These are phyloP conservation scores for Rhyacophila evoluta DNA, from an alignment of 2,888 invertebrate genomes.

Conservation along the genomic window DNA sequence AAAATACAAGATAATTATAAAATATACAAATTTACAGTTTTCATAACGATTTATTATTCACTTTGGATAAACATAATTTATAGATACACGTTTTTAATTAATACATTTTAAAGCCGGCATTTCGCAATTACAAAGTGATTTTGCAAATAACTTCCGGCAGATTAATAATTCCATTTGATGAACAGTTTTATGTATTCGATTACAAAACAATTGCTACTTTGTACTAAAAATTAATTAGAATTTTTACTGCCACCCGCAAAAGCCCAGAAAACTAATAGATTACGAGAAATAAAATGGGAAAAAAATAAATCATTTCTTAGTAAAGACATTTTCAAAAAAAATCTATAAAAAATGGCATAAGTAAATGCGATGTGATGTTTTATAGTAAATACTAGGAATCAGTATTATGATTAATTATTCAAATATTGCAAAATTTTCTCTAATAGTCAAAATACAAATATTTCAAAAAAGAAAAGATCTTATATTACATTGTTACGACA, in stretches of 20 bases:
- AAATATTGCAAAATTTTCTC: no score
- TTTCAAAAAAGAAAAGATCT: neutral
- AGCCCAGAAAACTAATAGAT: neutral
- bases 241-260: neutral
- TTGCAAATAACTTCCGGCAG: neutral
- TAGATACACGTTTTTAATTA: neutral
- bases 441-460: no score
- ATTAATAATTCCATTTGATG: neutral
- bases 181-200: neutral
- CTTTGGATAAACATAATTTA: constrained; percentile 2
- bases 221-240: neutral
- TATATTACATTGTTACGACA: neutral
- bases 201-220: neutral
- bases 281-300: neutral
- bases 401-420: no score
- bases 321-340: neutral
- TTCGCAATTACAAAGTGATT: neutral
- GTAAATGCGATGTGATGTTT: no score
- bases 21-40: constrained; percentile 20
- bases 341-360: no score
- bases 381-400: no score
- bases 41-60: constrained; percentile 13
- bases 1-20: neutral
- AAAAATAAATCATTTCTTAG: neutral
- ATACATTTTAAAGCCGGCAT: neutral